Base-by-base conservation (phyloP, 1,140 invertebrate species). In the Chlorops oryzae region DNA sequence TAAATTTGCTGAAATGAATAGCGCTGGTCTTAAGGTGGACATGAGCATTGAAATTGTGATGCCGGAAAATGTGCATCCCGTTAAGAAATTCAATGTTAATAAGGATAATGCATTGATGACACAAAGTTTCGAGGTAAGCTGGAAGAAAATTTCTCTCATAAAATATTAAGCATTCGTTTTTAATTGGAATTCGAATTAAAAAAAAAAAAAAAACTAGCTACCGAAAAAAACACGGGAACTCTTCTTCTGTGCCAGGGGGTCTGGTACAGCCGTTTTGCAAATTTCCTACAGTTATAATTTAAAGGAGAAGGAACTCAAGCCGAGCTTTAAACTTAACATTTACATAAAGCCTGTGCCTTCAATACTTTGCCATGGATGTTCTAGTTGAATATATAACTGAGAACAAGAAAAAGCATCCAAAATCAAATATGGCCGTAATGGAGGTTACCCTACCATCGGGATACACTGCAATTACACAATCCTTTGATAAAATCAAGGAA, bases 371-470 rank as follows among this genome's bases (percentile, higher is more conserved):
- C 57, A 62, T 92, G 3, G 83, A 81, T 25, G 78, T 89, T 47
- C 91, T 88, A 59, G 84, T 80, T 50, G 61, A 62, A 21, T 68
- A 54, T n/a, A 59, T 65, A 21, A 25, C 50, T 5, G 61, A 65
- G 37, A 52, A 61, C 38, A 58, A 61, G 51, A 5, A 21, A 5
- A 20, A 27, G 28, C 55, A 61, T 50, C 51, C 57, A 3, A 7
- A 47, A 20, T 86, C 85, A 59, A 92, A 92, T 62, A 92, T 93
- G 90, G 89, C 87, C 43, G 86, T 93, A 7, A 83, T 92, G 80
- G 89, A 92, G 74, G 82, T 92, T 0, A 81, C 80, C 48, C 75
- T 93, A 50, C 89, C 90, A 2, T 90, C 87, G 2, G 90, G 90
- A 35, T 93, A 88, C 63, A 82, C 57, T 3, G 52, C 52, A 21